Base-by-base conservation (phyloP, 2,113 vertebrate species). In the Onychorhynchus coronatus region DNA sequence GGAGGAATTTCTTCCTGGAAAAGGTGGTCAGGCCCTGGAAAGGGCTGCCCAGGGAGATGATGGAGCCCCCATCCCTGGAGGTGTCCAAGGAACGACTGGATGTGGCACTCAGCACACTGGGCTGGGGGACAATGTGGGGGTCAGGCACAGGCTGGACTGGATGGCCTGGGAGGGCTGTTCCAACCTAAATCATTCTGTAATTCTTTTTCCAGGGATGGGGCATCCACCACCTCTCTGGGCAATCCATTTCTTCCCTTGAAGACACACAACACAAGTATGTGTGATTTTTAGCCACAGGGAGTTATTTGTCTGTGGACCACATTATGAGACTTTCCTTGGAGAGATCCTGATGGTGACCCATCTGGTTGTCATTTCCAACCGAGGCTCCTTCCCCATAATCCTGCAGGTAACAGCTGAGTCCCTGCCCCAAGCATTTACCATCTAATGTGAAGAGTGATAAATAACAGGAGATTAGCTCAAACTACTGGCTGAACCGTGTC, bases 101-200 rank as follows among this genome's bases (percentile, higher is more conserved):
- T 0, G 3, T 62, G 87, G 39, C 46, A 46, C 24, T 30, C 11
- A 18, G 53, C 3, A 20, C 30, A 8, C 62, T 44, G 42, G 31
- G 76, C 37, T 37, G 25, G 31, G 39, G 12, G 67, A 42, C 31
- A 30, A 8, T 7, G 13, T 30, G 21, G 24, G n/a, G 7, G 35
- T 21, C 0, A 0, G 46, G 5, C 66, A 35, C 41, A 63, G 56
- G 0, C 7, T 30, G 66, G 28, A 14, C 33, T n/a, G 0, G 0
- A 30, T 17, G 70, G 30, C 9, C 24, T 53, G 2, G 0, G 52
- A 35, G 24, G 9, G 5, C 5, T 59, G 58, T 52, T 53, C 59
- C 74, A 50, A 47, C 8, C 31, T 22, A 6, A 17, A 14, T 5
- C 8, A 47, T 53, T 35, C n/a, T 41, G 47, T 18, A 10, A 37